These are phyloP conservation scores for Linnaemya tessellans DNA, from an alignment of 2,888 invertebrate genomes.

Conservation along the genomic window DNA sequence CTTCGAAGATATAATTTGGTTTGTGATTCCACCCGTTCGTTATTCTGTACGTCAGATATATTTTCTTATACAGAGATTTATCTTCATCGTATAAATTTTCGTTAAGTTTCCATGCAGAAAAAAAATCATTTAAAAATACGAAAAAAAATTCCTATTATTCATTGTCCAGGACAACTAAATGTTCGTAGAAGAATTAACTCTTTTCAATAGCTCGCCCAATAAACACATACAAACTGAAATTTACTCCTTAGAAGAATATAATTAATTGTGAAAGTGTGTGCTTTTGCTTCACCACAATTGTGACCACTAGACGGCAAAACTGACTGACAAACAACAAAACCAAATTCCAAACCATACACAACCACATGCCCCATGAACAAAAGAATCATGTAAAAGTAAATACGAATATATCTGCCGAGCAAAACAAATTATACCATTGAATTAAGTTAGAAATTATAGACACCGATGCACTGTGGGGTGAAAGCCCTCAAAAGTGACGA, in stretches of 20 bases:
- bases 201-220: not conserved
- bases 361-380: not conserved
- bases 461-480: not conserved
- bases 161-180: no score
- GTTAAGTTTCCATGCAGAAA: no score
- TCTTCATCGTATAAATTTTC: no score
- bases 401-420: constrained; percentile 30
- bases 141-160: no score
- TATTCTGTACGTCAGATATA: no score
- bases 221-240: not conserved
- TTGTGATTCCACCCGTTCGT: no score
- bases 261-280: constrained; percentile 25
- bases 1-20: no score
- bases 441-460: constrained; percentile 3
- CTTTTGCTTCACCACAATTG: constrained; percentile 31
- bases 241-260: constrained; percentile 20
- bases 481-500: no score
- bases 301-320: constrained; percentile 14
- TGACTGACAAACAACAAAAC: not conserved
- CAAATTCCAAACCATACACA: not conserved
- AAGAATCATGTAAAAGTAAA: constrained; percentile 15
- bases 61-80: no score
- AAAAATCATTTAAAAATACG: no score
- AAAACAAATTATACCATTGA: constrained; percentile 1
- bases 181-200: not conserved